Base-by-base conservation (phyloP, 2,797 vertebrate species). In the Pseudotriccus pelzelni region DNA sequence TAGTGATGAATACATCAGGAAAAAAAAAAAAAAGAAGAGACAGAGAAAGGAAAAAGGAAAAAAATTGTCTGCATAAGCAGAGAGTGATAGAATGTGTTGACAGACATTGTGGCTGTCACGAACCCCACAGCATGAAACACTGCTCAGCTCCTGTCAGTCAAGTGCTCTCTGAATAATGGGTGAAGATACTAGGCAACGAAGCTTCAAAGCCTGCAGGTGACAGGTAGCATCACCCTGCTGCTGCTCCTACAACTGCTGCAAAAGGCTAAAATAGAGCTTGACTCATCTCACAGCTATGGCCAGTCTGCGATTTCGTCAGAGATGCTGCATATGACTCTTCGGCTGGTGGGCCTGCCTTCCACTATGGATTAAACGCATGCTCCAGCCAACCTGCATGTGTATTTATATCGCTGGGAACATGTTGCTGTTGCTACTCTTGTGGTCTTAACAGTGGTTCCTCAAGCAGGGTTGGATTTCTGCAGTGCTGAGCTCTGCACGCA, bases 1-100 rank as follows among this genome's bases (percentile, higher is more conserved):
- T 94, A 77, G 92, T 96, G 97, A 97, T 98, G 97, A 98, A 98
- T 97, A 98, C 89, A 97, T 97, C 96, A 97, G 92, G 76, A 59
- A 47, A 74, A 52, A 66, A 62, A 79, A 41, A 30, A 64, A 49
- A 34, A 56, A 37, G 10, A 34, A 28, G 34, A 34, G 16, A 41
- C 14, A 63, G 32, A 77, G 56, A 80, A 91, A 85, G 46, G 53
- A 44, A 76, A 90, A 69, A 37, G 14, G 20, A 43, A 69, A 73
- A 72, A 67, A 79, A 49, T 2, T 23, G 62, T 85, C 94, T 94
- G 92, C 93, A 92, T 97, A 98, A 97, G 86, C 93, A 79, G 97
- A 95, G 83, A 97, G 96, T 94, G 97, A 95, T 92, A 95, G 96
- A 95, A 96, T 94, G 95, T 95, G 97, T 96, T 97, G 97, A 97